Evolutionary conservation across 2,888 invertebrate genomes (phyloP).

Genomic region (Coelopa pilipes): DNA sequence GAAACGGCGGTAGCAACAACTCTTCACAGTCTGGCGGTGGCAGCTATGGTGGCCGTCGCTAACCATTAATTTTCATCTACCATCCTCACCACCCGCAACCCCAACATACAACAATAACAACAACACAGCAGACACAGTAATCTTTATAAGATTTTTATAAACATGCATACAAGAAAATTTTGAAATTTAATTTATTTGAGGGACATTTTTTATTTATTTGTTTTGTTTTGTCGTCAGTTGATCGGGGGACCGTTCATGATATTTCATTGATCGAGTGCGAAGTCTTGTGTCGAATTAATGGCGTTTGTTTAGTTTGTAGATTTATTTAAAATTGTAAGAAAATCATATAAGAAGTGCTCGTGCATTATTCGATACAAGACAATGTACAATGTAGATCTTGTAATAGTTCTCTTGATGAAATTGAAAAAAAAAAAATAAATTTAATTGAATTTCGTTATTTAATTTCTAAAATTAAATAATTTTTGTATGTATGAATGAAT

Average conservation of each 20-base stretch:
- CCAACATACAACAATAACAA: constrained; percentile 46
- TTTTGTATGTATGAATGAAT: constrained; percentile 13
- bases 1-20: constrained; percentile 57
- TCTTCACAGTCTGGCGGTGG: constrained; percentile 53
- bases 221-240: constrained; percentile 20
- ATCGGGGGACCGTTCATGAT: not conserved
- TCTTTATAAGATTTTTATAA: constrained; percentile 50
- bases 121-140: constrained; percentile 46
- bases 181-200: constrained; percentile 25
- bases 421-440: not conserved
- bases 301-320: constrained; percentile 28
- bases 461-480: constrained; percentile 16
- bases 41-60: constrained; percentile 63
- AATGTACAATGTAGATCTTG: not conserved
- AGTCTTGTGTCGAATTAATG: constrained; percentile 13
- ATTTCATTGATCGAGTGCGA: constrained; percentile 1
- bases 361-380: not conserved
- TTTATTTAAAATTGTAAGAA: constrained; percentile 24
- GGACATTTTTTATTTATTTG: constrained; percentile 26
- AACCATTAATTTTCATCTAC: constrained; percentile 57
- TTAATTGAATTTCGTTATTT: constrained; percentile 4
- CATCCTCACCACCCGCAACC: constrained; percentile 47
- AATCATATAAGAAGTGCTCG: not conserved
- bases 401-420: constrained; percentile 1
- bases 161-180: constrained; percentile 24